Evolutionary conservation across 2,888 invertebrate species (phyloP).

Genomic region (Athalia cordata): DNA sequence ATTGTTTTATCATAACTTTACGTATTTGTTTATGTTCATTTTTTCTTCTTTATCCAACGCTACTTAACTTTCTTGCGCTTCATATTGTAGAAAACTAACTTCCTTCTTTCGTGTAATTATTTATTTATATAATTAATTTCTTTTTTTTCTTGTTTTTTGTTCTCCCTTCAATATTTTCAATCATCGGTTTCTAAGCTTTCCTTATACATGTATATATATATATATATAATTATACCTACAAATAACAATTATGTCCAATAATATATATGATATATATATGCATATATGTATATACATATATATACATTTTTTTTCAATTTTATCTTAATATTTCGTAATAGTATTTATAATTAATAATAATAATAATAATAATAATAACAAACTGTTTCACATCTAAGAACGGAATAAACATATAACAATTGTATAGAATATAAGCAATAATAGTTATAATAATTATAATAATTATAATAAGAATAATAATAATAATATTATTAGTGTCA

Average conservation of each 20-base stretch:
- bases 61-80: no score
- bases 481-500: constrained; percentile 39
- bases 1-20: no score
- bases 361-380: constrained; percentile 32
- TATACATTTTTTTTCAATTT: background rate
- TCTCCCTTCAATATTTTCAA: constrained; percentile 1
- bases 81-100: no score
- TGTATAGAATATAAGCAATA: background rate
- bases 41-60: no score
- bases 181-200: constrained; percentile 25
- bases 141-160: constrained; percentile 5
- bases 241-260: background rate
- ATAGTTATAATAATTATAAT: constrained; percentile 18
- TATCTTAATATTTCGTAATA: constrained; percentile 13
- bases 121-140: background rate
- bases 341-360: constrained; percentile 21
- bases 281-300: constrained; percentile 13
- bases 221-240: background rate
- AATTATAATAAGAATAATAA: constrained; percentile 17
- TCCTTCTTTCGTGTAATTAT: no score
- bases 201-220: constrained; percentile 19
- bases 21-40: no score
- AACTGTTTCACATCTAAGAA: constrained; percentile 35
- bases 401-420: constrained; percentile 45
- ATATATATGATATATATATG: background rate